phyloP scores from a whole-genome alignment of 2,888 invertebrate species.

The Andrena haemorrhoa region DNA sequence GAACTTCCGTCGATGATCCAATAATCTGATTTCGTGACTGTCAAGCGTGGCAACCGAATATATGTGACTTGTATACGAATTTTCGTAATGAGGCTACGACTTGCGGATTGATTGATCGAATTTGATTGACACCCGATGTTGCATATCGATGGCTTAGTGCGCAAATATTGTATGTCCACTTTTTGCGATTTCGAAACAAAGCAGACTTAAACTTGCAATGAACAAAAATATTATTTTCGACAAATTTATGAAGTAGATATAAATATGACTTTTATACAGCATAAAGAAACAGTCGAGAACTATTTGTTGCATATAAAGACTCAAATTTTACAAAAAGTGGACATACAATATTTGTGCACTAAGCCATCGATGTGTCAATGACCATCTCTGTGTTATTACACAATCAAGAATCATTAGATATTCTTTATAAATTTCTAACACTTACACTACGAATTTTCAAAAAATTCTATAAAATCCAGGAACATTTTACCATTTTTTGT shows the following conservation, averaged over 20 bases:
- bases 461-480: no score
- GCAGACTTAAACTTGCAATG: not conserved
- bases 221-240: no score
- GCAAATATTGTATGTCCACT: no score
- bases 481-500: no score
- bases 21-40: constrained; percentile 35
- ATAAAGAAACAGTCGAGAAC: no score
- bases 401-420: not conserved
- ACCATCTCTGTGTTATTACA: not conserved
- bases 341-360: no score
- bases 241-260: no score
- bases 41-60: constrained; percentile 12
- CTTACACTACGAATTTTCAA: no score
- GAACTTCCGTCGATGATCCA: constrained; percentile 18
- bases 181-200: not conserved
- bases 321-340: no score
- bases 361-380: not conserved
- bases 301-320: no score
- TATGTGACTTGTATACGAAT: constrained; percentile 2
- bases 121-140: not conserved
- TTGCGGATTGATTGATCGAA: not conserved
- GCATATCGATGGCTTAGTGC: no score
- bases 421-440: not conserved
- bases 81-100: constrained; percentile 9
- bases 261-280: no score